Conservation (phyloP, 2,888 invertebrate species). For the Aricia artaxerxes region DNA sequence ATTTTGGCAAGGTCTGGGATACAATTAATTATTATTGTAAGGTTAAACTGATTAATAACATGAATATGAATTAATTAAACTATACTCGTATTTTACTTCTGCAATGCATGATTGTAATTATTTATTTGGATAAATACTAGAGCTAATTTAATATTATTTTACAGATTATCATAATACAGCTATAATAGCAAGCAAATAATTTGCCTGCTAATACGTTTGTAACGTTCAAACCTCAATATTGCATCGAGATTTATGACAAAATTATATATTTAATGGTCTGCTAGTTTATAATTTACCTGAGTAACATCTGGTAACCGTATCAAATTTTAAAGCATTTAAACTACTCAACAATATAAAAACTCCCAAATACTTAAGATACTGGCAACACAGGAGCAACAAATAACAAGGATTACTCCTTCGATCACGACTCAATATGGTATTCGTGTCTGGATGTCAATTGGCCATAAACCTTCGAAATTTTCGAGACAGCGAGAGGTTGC, state of each 20-base stretch:
- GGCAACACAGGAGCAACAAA: constrained; percentile 59
- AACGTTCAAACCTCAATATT: too few species aligned
- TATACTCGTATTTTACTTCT: not conserved
- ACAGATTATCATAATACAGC: too few species aligned
- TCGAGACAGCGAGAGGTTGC: constrained; percentile 36
- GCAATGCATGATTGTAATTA: not conserved
- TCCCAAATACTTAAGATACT: not conserved
- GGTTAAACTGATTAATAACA: too few species aligned
- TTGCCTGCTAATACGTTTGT: too few species aligned
- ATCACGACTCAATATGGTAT: constrained; percentile 67
- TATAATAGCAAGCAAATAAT: too few species aligned
- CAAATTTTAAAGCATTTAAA: too few species aligned
- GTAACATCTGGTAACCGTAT: too few species aligned
- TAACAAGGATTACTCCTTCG: constrained; percentile 61
- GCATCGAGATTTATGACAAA: too few species aligned
- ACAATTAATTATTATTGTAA: too few species aligned
- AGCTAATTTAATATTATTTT: too few species aligned
- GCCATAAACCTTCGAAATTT: constrained; percentile 69
- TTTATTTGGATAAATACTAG: not conserved
- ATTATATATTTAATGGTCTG: too few species aligned
- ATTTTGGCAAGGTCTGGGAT: not conserved
- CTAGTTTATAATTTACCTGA: too few species aligned
- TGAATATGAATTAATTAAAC: not conserved
- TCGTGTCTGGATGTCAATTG: constrained; percentile 77
- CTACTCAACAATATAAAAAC: not conserved